Base-by-base conservation (phyloP, 2,888 invertebrate genomes). In the Drosophila mayaguana region DNA sequence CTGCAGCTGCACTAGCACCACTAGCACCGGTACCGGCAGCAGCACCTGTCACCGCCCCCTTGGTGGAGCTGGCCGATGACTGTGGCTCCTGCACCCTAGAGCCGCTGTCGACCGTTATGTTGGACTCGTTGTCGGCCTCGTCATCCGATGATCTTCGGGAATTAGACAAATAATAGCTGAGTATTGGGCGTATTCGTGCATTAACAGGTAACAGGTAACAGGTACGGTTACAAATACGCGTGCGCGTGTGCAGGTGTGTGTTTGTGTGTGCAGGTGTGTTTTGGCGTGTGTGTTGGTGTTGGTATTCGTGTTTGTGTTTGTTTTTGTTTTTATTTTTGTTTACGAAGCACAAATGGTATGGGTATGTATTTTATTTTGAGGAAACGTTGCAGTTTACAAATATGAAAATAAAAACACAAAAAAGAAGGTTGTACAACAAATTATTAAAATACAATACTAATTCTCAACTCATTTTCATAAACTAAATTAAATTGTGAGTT, bases 111-210 rank as follows among this genome's bases (percentile, higher is more conserved):
- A 90, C 78, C 46, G 92, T 92, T 32, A 90, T 79, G 72, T 92
- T 92, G 63, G 92, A 92, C 81, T 92, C 92, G 82, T 92, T 92
- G 79, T 93, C 93, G 72, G 89, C 92, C 82, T 92, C 93, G 83
- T 93, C 93, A 75, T 93, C 93, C 89, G 92, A 92, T 85, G 93
- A 93, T 92, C 93, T 93, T 92, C 91, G 92, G 82, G 91, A 92
- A 92, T 90, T 92, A 92, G 88, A 92, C 89, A 92, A 91, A 92
- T 83, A 92, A 84, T 91, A 83, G 90, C 92, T 92, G 78, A 90
- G 81, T 91, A 89, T 81, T 82, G 84, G 80, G 64, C 60, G 75
- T 60, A 51, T 74, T n/a, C 18, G n/a, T 12, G 18, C 51, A 57
- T 67, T 72, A 65, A 76, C 56, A 67, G 64, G 71, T 60, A 54